Base-by-base conservation (phyloP, 2,797 vertebrate genomes). In the Tapera naevia region DNA sequence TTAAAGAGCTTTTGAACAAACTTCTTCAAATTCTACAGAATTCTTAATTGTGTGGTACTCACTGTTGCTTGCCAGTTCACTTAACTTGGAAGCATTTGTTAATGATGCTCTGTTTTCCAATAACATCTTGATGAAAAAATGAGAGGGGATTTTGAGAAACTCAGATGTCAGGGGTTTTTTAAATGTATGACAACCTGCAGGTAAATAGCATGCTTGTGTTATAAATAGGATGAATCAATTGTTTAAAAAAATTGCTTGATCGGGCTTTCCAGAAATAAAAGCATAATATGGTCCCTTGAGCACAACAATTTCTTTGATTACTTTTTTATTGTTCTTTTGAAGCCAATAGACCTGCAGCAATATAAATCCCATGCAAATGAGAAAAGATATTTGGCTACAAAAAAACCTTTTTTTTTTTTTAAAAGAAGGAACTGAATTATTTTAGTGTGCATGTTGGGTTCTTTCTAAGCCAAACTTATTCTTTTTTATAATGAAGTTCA, bases 291-390 rank as follows among this genome's bases (percentile, higher is more conserved):
- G 64, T 94, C 91, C 93, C 93, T 72, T 91, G 90, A 95, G 93
- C 81, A 69, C 86, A 92, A 74, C 72, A 67, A 60, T 96, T 91
- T 95, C 92, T 96, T 94, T 96, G 88, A 97, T 96, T 96, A 86
- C 64, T 81, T 95, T 91, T 94, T 96, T 96, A 94, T 93, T 96
- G 80, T 88, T 95, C 87, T 94, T 90, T 93, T 96, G 86, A 91
- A 91, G 79, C 61, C 86, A 89, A 12, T 39, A 84, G 76, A 84
- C 33, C 64, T 87, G 72, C 74, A 94, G 80, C 71, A 71, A 91
- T 92, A 73, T 94, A 91, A 93, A 96, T 95, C 85, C 37, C 32
- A 71, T 93, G 86, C 92, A 93, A 96, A 95, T 94, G 90, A 93
- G 93, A 67, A 43, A 70, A 67, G 57, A 76, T 69, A 57, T 70